These are phyloP conservation scores for Zenarchopterus dispar DNA, from an alignment of 2,797 vertebrate genomes.

Conservation along the genomic window DNA sequence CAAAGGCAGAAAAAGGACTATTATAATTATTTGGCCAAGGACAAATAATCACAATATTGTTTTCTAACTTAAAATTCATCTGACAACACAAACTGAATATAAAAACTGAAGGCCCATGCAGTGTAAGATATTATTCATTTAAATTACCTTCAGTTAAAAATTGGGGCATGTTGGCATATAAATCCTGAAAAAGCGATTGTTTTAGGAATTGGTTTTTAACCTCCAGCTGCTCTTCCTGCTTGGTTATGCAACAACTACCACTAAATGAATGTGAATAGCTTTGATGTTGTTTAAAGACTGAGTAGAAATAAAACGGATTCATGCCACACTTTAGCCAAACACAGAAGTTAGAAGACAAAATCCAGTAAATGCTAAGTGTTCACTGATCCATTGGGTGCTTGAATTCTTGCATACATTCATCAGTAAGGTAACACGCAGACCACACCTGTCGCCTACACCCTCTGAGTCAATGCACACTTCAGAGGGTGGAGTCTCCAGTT, in stretches of 20 bases:
- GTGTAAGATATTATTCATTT: too few relatives aligned
- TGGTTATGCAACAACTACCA: not conserved
- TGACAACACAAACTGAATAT: too few relatives aligned
- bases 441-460: constrained; percentile 36
- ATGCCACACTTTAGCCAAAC: not conserved
- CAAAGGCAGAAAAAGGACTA: too few relatives aligned
- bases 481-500: constrained; percentile 45
- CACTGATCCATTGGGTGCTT: not conserved
- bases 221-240: not conserved
- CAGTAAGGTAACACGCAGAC: not conserved
- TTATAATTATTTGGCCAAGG: too few relatives aligned
- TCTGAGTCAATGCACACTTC: constrained; percentile 35
- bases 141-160: too few relatives aligned
- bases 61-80: too few relatives aligned
- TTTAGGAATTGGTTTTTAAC: too few relatives aligned
- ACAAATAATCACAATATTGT: not conserved
- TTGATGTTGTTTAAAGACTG: not conserved
- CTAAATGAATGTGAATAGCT: not conserved
- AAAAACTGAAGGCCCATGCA: too few relatives aligned
- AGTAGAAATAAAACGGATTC: not conserved
- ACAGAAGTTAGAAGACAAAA: not conserved
- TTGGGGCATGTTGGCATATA: too few relatives aligned
- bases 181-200: too few relatives aligned
- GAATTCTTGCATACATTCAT: not conserved
- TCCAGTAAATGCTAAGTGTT: not conserved